Conservation (phyloP, 2,113 vertebrate species). For the Oxyura jamaicensis region DNA sequence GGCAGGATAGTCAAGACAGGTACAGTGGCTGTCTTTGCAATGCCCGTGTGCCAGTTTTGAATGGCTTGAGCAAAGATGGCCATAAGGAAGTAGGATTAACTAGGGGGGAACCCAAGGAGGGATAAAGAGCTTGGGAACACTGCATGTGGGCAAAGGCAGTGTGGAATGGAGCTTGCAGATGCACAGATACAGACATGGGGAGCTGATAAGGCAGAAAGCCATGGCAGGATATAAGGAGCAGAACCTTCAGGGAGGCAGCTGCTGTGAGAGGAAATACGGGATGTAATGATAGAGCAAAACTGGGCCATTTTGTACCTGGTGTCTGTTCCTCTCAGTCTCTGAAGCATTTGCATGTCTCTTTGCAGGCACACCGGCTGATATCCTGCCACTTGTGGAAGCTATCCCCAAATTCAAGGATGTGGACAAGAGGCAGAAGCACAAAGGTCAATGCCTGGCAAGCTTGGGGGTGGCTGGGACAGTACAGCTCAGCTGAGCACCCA, state of each 20-base stretch:
- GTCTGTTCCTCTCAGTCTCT: not conserved
- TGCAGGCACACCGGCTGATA: conserved; percentile 86
- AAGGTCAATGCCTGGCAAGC: conserved; percentile 65
- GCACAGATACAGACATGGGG: not conserved
- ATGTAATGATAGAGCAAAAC: not conserved
- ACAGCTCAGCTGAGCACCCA: not conserved
- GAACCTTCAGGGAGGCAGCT: not conserved
- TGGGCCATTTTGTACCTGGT: not conserved
- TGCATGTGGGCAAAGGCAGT: not conserved
- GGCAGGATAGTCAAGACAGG: conserved; percentile 86
- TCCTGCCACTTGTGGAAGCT: conserved; percentile 86
- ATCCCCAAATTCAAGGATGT: conserved; percentile 68
- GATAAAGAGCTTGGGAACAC: not conserved
- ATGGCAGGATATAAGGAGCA: not conserved
- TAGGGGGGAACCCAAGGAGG: not conserved
- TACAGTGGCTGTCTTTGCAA: conserved; percentile 56
- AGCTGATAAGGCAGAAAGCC: not conserved
- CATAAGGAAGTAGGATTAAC: not conserved
- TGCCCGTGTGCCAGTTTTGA: not conserved
- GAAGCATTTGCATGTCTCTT: not conserved
- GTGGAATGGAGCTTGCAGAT: not conserved
- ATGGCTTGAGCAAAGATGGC: not conserved
- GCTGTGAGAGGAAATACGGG: not conserved
- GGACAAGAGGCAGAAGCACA: conserved; percentile 50
- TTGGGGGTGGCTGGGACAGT: not conserved